phyloP scores from a whole-genome alignment of 2,888 invertebrate genomes.

The Strigamia transsilvanica region DNA sequence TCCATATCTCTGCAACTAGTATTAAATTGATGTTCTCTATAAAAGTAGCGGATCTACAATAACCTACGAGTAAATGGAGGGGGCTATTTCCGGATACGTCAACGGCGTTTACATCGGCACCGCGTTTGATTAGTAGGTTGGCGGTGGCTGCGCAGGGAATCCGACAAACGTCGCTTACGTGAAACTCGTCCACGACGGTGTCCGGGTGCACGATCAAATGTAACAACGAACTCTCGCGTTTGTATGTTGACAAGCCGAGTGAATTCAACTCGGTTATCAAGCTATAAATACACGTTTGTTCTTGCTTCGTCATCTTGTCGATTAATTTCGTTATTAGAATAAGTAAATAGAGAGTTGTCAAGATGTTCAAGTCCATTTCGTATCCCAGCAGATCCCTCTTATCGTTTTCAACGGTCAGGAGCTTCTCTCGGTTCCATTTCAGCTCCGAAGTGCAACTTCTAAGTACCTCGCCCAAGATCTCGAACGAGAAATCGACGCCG shows the following conservation, averaged over 20 bases:
- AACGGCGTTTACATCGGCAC: constrained; percentile 79
- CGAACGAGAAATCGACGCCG: constrained; percentile 72
- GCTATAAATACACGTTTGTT: constrained; percentile 70
- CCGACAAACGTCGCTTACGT: constrained; percentile 88
- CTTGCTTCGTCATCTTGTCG: constrained; percentile 65
- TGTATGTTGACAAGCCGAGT: constrained; percentile 72
- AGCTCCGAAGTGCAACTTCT: constrained; percentile 78
- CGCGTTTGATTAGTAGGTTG: constrained; percentile 78
- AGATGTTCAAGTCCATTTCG: constrained; percentile 83
- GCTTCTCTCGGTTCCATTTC: constrained; percentile 70
- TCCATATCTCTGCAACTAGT: no score
- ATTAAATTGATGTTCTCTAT: no score
- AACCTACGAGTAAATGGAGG: constrained; percentile 73
- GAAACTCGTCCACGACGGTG: constrained; percentile 87
- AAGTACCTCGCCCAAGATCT: constrained; percentile 76
- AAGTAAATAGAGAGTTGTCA: constrained; percentile 86
- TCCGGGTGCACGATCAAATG: constrained; percentile 86
- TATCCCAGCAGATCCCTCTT: constrained; percentile 69
- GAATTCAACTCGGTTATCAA: constrained; percentile 70
- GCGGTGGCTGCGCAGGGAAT: constrained; percentile 83
- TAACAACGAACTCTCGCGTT: constrained; percentile 78
- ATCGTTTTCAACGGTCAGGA: background rate
- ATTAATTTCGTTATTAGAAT: constrained; percentile 69
- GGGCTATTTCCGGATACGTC: constrained; percentile 81
- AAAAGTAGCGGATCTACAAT: constrained; percentile 68